A percentile compares a stretch with the other conserved stretches of the same genome.
These are phyloP conservation scores for Drosophila pseudotalamancana DNA, from an alignment of 2,888 invertebrate species.

Conservation along the genomic window DNA sequence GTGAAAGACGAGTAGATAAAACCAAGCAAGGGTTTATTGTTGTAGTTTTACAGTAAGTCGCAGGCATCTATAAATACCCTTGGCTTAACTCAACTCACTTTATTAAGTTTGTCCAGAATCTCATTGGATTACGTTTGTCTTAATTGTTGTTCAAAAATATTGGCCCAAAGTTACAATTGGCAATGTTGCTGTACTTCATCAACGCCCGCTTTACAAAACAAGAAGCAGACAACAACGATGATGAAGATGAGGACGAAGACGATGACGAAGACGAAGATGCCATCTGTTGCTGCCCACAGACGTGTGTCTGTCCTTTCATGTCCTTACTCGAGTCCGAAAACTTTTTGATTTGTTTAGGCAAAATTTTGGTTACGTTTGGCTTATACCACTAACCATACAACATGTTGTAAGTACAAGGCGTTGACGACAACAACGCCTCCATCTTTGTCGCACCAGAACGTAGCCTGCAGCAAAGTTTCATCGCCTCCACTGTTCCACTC, in stretches of 20 bases:
- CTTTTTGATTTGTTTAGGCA: conserved; percentile 66
- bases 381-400: too few species aligned
- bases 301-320: conserved; percentile 54
- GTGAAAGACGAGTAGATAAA: too few species aligned
- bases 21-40: too few species aligned
- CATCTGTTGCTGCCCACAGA: not conserved
- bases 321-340: conserved; percentile 43
- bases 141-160: conserved; percentile 43
- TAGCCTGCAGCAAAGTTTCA: not conserved
- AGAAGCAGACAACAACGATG: conserved; percentile 10
- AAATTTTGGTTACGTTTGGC: conserved; percentile 59
- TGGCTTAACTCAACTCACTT: not conserved
- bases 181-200: conserved; percentile 55
- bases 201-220: conserved; percentile 19
- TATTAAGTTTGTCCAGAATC: conserved; percentile 4
- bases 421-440: conserved; percentile 5
- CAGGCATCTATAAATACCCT: too few species aligned
- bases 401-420: conserved; percentile 40
- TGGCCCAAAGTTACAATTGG: conserved; percentile 39
- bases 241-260: conserved; percentile 3
- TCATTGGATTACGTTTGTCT: conserved; percentile 34
- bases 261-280: not conserved
- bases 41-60: too few species aligned
- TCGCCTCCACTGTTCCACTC: conserved; percentile 12
- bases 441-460: conserved; percentile 3